Percentiles rank a stretch among this genome's conserved stretches.
These are phyloP conservation scores for Chrysoperla carnea DNA, from an alignment of 1,140 invertebrate genomes.

Conservation along the genomic window DNA sequence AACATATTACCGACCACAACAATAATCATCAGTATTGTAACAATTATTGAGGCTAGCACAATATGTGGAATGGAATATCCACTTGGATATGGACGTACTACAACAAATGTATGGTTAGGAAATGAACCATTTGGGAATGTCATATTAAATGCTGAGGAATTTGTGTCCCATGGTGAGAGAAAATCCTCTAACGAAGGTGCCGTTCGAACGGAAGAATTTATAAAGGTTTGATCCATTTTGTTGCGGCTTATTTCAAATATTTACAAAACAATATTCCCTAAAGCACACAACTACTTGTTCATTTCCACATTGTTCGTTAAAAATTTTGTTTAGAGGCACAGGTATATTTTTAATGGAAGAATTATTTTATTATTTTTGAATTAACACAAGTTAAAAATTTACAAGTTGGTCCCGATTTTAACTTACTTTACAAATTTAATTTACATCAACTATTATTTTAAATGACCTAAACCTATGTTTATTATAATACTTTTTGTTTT, in stretches of 20 bases:
- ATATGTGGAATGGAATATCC: slow-evolving; percentile 76
- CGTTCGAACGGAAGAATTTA: slow-evolving; percentile 10
- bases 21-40: slow-evolving; percentile 86
- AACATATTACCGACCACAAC: slow-evolving; percentile 97
- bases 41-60: slow-evolving; percentile 72
- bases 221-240: slow-evolving; percentile 15
- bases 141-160: slow-evolving; percentile 8
- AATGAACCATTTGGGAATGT: slow-evolving; percentile 14
- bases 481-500: not conserved
- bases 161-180: slow-evolving; percentile 13
- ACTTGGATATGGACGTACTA: slow-evolving; percentile 51
- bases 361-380: not conserved
- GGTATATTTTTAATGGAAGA: not conserved
- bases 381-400: not conserved
- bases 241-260: not conserved
- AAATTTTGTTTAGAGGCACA: slow-evolving; percentile 11
- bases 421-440: not conserved
- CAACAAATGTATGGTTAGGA: slow-evolving; percentile 17
- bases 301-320: slow-evolving; percentile 16
- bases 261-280: slow-evolving; percentile 2
- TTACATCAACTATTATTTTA: not conserved
- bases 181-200: slow-evolving; percentile 15
- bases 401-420: not conserved
- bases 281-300: slow-evolving; percentile 5
- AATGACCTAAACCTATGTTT: not conserved